phyloP scores from a whole-genome alignment of 2,797 vertebrate genomes.

The Glyptemys insculpta region DNA sequence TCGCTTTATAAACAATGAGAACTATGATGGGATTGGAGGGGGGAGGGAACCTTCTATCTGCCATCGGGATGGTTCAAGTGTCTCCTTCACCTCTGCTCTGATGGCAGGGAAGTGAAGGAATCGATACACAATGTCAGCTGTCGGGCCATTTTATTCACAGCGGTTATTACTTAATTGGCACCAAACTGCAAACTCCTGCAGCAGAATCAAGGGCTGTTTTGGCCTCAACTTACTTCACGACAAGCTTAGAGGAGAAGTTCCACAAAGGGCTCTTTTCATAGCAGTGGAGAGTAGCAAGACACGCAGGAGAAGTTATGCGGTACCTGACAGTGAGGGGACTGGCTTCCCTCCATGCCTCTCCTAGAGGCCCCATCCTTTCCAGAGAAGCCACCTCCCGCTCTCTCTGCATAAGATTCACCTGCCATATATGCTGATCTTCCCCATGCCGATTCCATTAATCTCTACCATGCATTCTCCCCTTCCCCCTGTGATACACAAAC shows the following conservation, averaged over 20 bases:
- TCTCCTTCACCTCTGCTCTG: not conserved
- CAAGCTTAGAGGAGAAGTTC: not conserved
- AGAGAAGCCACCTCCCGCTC: too few species aligned
- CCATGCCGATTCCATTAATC: too few species aligned
- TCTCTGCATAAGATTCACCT: too few species aligned
- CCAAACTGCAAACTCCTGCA: not conserved
- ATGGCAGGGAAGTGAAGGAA: not conserved
- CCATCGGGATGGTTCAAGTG: slow-evolving; percentile 28
- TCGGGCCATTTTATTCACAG: not conserved
- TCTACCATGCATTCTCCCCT: not conserved
- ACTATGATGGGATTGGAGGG: slow-evolving; percentile 38
- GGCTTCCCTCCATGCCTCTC: not conserved
- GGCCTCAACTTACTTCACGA: slow-evolving; percentile 12
- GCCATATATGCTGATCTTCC: too few species aligned
- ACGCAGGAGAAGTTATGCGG: not conserved
- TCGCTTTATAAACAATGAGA: slow-evolving; percentile 53
- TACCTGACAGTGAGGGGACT: not conserved
- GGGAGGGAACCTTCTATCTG: slow-evolving; percentile 21
- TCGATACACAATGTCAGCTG: not conserved
- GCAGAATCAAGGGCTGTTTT: slow-evolving; percentile 11
- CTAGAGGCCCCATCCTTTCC: not conserved
- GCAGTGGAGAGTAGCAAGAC: not conserved
- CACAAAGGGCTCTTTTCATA: not conserved
- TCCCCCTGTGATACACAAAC: too few species aligned
- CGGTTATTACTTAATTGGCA: slow-evolving; percentile 2